These are phyloP conservation scores for Notolepis coatsorum DNA, from an alignment of 2,797 vertebrate genomes.

Conservation along the genomic window DNA sequence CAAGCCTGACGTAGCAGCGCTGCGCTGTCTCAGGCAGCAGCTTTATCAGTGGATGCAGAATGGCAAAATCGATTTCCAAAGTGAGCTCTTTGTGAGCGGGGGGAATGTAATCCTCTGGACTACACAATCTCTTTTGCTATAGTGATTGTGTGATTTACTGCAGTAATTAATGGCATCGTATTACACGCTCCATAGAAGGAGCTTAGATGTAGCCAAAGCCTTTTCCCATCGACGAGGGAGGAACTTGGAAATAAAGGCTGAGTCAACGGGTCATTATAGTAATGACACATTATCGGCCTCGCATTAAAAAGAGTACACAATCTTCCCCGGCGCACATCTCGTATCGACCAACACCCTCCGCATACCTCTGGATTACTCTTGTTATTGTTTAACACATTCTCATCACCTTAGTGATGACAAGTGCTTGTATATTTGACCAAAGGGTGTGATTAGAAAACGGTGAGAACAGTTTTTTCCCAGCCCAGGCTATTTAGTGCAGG, in stretches of 20 bases:
- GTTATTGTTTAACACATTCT: constrained; percentile 60
- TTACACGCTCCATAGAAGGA: too few relatives aligned
- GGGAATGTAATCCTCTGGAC: too few relatives aligned
- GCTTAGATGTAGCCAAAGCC: neutral
- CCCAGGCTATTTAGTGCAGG: constrained; percentile 41
- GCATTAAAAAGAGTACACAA: neutral
- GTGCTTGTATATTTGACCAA: constrained; percentile 30
- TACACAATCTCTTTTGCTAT: too few relatives aligned
- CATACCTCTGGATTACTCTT: constrained; percentile 34
- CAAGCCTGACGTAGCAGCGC: too few relatives aligned
- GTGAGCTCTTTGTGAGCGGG: too few relatives aligned
- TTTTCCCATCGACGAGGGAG: constrained; percentile 41
- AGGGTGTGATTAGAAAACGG: constrained; percentile 62
- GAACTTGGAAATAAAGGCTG: constrained; percentile 35
- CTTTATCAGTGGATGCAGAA: too few relatives aligned
- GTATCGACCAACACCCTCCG: constrained; percentile 51
- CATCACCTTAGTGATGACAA: constrained; percentile 63
- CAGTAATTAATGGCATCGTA: too few relatives aligned
- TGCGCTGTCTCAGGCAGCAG: too few relatives aligned
- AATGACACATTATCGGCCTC: constrained; percentile 41
- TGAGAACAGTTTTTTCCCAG: constrained; percentile 55
- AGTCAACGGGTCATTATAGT: constrained; percentile 25
- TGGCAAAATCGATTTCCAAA: neutral
- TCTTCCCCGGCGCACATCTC: constrained; percentile 11
- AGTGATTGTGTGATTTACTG: too few relatives aligned